These are phyloP conservation scores for Cinclus mexicanus DNA, from an alignment of 2,113 vertebrate species.

Conservation along the genomic window DNA sequence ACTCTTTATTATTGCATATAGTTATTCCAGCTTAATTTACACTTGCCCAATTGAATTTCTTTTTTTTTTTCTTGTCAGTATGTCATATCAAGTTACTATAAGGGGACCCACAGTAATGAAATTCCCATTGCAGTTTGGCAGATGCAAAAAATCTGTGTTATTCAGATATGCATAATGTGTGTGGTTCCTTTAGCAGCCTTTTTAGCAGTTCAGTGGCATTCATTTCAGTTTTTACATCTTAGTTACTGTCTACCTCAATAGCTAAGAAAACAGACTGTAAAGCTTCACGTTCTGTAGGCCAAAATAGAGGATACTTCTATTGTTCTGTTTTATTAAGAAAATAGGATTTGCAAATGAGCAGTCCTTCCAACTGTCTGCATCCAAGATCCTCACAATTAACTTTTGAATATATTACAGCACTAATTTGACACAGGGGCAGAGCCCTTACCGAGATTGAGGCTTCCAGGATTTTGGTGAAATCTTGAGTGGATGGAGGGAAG, in stretches of 20 bases:
- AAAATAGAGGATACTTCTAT: not conserved
- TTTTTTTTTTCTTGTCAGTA: not conserved
- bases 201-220: not conserved
- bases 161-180: not conserved
- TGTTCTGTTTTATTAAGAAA: not conserved
- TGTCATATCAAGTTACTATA: not conserved
- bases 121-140: not conserved
- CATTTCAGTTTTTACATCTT: conserved; percentile 1
- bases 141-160: not conserved
- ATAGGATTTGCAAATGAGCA: not conserved
- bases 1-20: not conserved
- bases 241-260: conserved; percentile 1
- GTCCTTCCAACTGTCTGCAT: not conserved
- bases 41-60: not conserved
- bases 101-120: not conserved
- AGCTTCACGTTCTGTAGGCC: not conserved
- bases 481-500: not conserved
- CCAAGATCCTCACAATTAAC: not conserved
- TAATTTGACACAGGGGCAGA: not conserved
- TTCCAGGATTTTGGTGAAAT: not conserved
- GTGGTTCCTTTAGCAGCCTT: not conserved
- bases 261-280: conserved; percentile 23
- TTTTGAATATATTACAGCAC: not conserved
- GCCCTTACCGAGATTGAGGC: not conserved
- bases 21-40: not conserved